A percentile compares a stretch with the other conserved stretches of the same genome.
Conservation (phyloP, 2,113 vertebrate genomes). For the Benthochromis sp. region DNA sequence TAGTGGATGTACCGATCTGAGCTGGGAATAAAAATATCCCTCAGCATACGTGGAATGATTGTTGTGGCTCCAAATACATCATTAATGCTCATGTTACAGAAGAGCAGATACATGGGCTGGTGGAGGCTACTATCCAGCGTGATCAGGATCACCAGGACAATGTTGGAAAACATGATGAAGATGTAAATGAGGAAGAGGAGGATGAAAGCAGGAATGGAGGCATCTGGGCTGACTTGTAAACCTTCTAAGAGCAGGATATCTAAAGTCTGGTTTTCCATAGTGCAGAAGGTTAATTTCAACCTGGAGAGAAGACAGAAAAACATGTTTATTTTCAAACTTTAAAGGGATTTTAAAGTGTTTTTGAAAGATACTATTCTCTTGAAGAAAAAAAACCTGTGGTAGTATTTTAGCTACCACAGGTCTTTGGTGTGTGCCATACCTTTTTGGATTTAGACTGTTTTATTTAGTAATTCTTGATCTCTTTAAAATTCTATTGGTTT, state of each 20-base stretch:
- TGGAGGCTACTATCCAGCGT: conserved; percentile 43
- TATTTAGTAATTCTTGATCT: no score
- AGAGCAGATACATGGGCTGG: conserved; percentile 65
- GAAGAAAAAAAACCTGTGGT: not conserved
- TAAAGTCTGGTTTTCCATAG: conserved; percentile 46
- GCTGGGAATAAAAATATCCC: not conserved
- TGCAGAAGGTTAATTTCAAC: not conserved
- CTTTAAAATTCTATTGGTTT: no score
- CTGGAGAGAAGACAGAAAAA: not conserved
- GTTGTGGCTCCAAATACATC: conserved; percentile 32
- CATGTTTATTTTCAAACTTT: accelerated
- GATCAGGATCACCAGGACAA: conserved; percentile 38
- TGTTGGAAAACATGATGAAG: conserved; percentile 39
- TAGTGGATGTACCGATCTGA: conserved; percentile 20
- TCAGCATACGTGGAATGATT: conserved; percentile 40
- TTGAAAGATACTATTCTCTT: not conserved
- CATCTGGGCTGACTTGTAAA: conserved; percentile 14
- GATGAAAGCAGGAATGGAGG: not conserved
- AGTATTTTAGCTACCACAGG: not conserved
- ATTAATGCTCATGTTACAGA: conserved; percentile 58
- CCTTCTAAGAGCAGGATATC: conserved; percentile 39
- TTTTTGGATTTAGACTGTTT: no score
- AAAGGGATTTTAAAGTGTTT: accelerated
- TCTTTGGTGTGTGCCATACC: not conserved
- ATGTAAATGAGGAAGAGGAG: conserved; percentile 45